Evolutionary conservation across 2,113 vertebrate genomes (phyloP), one percentile per base, ranked within the genome.

Genomic region (Empidonax alnorum): DNA sequence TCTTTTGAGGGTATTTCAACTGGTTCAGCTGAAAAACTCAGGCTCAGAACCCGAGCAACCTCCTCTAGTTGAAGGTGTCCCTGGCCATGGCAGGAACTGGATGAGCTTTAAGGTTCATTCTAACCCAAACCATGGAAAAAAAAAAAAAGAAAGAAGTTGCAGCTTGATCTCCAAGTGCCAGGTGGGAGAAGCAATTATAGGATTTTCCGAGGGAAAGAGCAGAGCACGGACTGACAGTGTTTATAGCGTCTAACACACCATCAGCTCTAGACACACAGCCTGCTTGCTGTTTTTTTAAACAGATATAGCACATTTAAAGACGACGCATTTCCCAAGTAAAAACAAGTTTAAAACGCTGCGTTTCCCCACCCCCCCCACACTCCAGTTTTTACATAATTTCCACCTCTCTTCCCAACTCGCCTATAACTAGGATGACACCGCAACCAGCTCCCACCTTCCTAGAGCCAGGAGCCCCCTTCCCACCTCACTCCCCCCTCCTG

Each of bases 151-250:
- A 4, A 1, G 10, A n/a, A 33, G 8, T 7, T 4, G 6, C 2
- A 8, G 10, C 10, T 66, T 44, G 17, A 49, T 56, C 11, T 47
- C n/a, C 10, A 14, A 74, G 35, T 0, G 9, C 4, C 9, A 16
- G 18, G 41, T 25, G 61, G n/a, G 5, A 72, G 25, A n/a, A 42
- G 7, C 17, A 73, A 5, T 30, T 37, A 14, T 10, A 50, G 41
- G 6, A 1, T 42, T 89, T 86, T 52, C 1, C 3, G 7, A 25
- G 2, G 7, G 2, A 41, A 80, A 56, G 8, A n/a, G 21, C 3
- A 7, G 8, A 31, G 6, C 5, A 61, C 0, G 31, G n/a, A 27
- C 3, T 8, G 13, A 23, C 37, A 39, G 7, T 0, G 8, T 10
- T 10, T 37, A 35, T 28, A 41, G n/a, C 42, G 16, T 46, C 65